These are phyloP conservation scores for Antheraea assamensis DNA, from an alignment of 2,888 invertebrate genomes.

Conservation along the genomic window DNA sequence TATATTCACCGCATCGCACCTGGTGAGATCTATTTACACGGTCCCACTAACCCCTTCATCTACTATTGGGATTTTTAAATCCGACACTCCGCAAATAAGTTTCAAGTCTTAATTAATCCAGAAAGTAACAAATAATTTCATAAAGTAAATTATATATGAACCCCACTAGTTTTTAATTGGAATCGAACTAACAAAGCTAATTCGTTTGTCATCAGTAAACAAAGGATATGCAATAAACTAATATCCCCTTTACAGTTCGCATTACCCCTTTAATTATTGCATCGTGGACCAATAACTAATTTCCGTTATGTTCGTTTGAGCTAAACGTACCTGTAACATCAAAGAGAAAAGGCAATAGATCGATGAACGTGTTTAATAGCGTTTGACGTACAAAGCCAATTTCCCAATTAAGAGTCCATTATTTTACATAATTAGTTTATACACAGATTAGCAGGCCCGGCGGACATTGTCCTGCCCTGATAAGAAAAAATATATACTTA, in stretches of 20 bases:
- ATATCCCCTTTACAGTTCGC: not conserved
- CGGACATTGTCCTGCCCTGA: too few species aligned
- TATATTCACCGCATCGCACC: too few species aligned
- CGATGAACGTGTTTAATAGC: not conserved
- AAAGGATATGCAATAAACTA: constrained; percentile 9
- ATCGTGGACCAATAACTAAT: not conserved
- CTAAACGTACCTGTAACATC: not conserved
- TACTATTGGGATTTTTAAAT: not conserved
- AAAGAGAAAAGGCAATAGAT: not conserved
- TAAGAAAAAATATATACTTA: too few species aligned
- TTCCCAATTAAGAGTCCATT: not conserved
- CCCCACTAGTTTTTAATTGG: not conserved
- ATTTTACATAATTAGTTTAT: not conserved
- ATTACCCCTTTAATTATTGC: constrained; percentile 13
- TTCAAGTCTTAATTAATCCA: not conserved
- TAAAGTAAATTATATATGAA: not conserved
- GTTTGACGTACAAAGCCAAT: not conserved
- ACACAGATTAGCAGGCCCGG: too few species aligned
- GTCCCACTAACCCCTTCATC: too few species aligned
- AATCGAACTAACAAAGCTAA: not conserved
- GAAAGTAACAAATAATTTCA: not conserved
- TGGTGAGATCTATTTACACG: too few species aligned
- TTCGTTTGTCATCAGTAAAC: not conserved
- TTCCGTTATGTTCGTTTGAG: constrained; percentile 1
- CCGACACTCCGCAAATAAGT: not conserved